Percentiles rank a stretch among this genome's conserved stretches.
phyloP scores from a whole-genome alignment of 1,140 invertebrate genomes.

The Agrilus planipennis region DNA sequence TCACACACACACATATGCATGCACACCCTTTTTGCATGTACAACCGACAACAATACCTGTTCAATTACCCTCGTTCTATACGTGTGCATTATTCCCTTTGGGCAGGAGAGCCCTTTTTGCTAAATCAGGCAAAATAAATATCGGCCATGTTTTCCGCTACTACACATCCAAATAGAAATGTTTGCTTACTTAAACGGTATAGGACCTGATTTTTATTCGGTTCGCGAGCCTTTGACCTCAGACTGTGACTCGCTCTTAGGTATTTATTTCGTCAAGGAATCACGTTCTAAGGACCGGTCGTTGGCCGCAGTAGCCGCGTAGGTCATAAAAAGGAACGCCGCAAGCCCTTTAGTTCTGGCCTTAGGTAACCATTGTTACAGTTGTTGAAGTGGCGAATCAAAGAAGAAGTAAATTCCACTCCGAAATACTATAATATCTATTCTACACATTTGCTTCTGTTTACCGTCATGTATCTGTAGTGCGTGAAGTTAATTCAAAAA shows the following conservation, averaged over 20 bases:
- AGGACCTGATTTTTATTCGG: slow-evolving; percentile 11
- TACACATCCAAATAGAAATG: slow-evolving; percentile 8
- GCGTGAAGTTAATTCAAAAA: too few species aligned
- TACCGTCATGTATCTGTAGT: too few species aligned
- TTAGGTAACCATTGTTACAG: slow-evolving; percentile 3
- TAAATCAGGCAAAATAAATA: slow-evolving; percentile 7
- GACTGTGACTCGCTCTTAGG: background rate
- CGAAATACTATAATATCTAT: too few species aligned
- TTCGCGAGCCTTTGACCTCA: slow-evolving; percentile 8
- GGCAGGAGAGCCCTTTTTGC: background rate
- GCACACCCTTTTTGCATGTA: too few species aligned
- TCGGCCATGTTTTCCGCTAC: slow-evolving; percentile 8
- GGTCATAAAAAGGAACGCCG: slow-evolving; percentile 11
- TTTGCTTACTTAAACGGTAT: slow-evolving; percentile 12
- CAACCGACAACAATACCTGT: too few species aligned
- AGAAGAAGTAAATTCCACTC: too few species aligned
- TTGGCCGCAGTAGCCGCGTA: slow-evolving; percentile 11
- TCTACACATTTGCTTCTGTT: too few species aligned
- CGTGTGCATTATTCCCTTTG: too few species aligned
- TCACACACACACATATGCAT: too few species aligned
- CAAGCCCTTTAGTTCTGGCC: slow-evolving; percentile 12
- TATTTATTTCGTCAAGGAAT: background rate
- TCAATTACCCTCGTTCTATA: too few species aligned
- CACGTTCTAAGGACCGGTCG: slow-evolving; percentile 3
- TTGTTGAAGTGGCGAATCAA: too few species aligned